Percentiles rank a stretch among this genome's conserved stretches.
Evolutionary conservation across 2,797 vertebrate species (phyloP).

Genomic region (Myotis findleyi): DNA sequence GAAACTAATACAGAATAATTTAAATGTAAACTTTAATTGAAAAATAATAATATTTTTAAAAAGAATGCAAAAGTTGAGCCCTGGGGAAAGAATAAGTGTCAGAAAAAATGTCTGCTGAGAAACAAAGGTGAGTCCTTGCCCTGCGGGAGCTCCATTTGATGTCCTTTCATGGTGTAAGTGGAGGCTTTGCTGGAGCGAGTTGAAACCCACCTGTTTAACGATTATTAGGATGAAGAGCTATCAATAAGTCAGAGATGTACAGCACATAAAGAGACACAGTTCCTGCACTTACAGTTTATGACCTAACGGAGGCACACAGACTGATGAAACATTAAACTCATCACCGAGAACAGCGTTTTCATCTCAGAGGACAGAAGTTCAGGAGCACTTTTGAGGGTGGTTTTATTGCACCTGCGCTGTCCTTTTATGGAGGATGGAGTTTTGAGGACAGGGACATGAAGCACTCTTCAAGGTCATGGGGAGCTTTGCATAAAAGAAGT

Average conservation of each 20-base stretch:
- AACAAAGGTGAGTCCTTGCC: neutral
- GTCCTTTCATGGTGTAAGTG: neutral
- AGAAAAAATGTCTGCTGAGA: neutral
- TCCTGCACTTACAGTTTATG: neutral
- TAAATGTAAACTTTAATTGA: neutral
- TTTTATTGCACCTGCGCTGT: neutral
- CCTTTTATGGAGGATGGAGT: neutral
- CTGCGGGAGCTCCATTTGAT: neutral
- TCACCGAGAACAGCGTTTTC: neutral
- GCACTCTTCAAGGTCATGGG: neutral
- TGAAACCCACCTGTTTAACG: rapidly evolving
- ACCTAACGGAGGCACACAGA: neutral
- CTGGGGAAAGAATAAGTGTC: neutral
- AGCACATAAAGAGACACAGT: neutral
- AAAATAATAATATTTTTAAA: neutral
- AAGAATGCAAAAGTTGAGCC: neutral
- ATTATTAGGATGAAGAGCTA: neutral
- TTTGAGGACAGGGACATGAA: neutral
- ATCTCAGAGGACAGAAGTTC: neutral
- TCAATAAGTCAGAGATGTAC: neutral
- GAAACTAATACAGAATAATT: neutral
- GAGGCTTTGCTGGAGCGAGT: neutral
- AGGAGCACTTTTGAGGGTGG: neutral
- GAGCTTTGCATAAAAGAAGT: neutral
- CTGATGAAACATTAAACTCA: neutral